These are phyloP conservation scores for Aleadryas rufinucha DNA, from an alignment of 2,113 vertebrate species.

Conservation along the genomic window DNA sequence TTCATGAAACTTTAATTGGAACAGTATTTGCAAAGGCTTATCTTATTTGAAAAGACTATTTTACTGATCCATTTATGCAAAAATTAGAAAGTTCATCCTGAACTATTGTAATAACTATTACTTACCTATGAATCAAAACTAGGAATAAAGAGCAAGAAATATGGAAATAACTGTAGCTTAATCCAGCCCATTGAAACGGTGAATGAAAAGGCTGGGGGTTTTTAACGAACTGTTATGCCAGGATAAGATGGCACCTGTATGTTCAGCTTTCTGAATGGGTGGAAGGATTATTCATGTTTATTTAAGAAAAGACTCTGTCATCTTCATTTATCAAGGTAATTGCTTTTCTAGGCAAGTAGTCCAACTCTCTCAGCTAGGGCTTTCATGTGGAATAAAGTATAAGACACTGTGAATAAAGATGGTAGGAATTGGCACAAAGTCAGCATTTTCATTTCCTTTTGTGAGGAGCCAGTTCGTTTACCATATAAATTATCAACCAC, in stretches of 20 bases:
- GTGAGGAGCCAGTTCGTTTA: background rate
- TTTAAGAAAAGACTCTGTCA: constrained; percentile 11
- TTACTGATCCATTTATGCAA: constrained; percentile 1
- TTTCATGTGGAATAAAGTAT: constrained; percentile 7
- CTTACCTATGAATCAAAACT: constrained; percentile 22
- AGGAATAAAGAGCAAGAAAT: constrained; percentile 12
- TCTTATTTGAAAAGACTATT: background rate
- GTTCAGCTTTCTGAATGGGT: background rate
- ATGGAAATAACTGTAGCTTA: constrained; percentile 28
- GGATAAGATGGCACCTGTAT: background rate
- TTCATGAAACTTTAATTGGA: constrained; percentile 53
- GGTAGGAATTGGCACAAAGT: background rate
- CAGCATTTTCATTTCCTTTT: constrained; percentile 23
- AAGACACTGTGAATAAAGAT: constrained; percentile 19
- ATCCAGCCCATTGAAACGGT: background rate
- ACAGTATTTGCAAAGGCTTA: constrained; percentile 23
- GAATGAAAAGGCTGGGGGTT: background rate
- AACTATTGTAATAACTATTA: constrained; percentile 41
- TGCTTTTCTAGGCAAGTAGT: constrained; percentile 2
- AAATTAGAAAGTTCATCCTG: constrained; percentile 48
- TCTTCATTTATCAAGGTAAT: constrained; percentile 20
- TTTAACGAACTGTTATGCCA: background rate
- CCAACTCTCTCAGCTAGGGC: background rate
- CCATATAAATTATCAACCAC: background rate
- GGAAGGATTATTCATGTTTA: constrained; percentile 28